phyloP scores from a whole-genome alignment of 2,113 vertebrate species.

The Dendropsophus ebraccatus region DNA sequence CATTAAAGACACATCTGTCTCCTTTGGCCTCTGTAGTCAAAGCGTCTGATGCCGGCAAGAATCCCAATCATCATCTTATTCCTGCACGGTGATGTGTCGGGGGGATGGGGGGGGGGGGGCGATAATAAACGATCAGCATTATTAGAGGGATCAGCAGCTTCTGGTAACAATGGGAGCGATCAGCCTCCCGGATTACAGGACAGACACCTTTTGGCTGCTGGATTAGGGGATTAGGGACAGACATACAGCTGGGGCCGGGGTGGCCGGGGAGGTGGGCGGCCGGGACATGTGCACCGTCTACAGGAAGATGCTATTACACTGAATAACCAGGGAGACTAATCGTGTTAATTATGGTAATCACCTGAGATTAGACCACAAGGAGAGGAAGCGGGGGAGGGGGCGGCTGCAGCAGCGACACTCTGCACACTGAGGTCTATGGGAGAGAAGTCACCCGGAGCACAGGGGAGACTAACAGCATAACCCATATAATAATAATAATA shows the following conservation, averaged over 20 bases:
- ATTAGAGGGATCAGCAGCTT: neutral
- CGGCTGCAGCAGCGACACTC: neutral
- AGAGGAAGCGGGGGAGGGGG: neutral
- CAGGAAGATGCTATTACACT: slow-evolving; percentile 53
- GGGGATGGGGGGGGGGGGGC: too few species aligned
- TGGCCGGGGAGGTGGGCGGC: slow-evolving; percentile 5
- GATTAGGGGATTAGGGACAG: slow-evolving; percentile 24
- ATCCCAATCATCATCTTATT: neutral
- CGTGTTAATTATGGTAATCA: slow-evolving; percentile 56
- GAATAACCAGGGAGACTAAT: slow-evolving; percentile 54
- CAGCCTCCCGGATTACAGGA: too few species aligned
- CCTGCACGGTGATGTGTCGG: neutral
- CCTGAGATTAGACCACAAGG: slow-evolving; percentile 48
- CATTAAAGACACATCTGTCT: slow-evolving; percentile 56
- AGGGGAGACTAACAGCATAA: too few species aligned
- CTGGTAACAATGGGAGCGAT: too few species aligned
- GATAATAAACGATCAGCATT: neutral
- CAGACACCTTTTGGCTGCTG: slow-evolving; percentile 5
- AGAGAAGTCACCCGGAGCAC: too few species aligned
- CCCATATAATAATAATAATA: too few species aligned
- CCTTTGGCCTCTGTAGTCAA: slow-evolving; percentile 26
- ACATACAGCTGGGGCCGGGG: slow-evolving; percentile 1
- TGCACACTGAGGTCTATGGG: too few species aligned
- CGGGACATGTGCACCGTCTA: slow-evolving; percentile 35
- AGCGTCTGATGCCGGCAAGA: neutral